Evolutionary conservation across 2,888 invertebrate species (phyloP).

Genomic region (Tanypteryx hageni): DNA sequence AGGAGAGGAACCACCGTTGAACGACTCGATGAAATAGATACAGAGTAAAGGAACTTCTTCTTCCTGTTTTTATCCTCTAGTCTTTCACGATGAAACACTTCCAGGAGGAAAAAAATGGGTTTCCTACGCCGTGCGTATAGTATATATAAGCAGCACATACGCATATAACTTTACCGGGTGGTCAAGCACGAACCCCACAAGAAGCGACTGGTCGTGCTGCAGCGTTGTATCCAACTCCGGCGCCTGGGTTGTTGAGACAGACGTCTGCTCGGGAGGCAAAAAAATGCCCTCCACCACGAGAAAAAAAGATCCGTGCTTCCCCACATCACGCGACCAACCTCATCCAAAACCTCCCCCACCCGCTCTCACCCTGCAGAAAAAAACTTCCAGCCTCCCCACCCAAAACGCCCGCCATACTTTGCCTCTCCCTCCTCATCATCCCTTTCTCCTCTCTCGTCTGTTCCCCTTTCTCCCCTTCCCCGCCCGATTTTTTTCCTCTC

Average conservation of each 20-base stretch:
- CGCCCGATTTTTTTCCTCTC: neutral
- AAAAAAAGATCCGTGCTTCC: neutral
- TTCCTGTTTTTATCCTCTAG: too few relatives aligned
- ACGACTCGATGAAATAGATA: too few relatives aligned
- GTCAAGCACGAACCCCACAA: neutral
- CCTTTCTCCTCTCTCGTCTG: neutral
- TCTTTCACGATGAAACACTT: too few relatives aligned
- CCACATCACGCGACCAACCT: neutral
- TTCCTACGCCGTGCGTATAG: neutral
- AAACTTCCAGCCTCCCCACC: neutral
- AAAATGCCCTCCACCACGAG: neutral
- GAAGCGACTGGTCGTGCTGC: neutral
- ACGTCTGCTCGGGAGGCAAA: slow-evolving; percentile 8
- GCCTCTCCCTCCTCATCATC: neutral
- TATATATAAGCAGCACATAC: neutral
- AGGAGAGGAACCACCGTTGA: too few relatives aligned
- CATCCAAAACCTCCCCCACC: neutral
- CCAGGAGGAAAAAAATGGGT: too few relatives aligned
- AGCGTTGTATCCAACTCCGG: slow-evolving; percentile 7
- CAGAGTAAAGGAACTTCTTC: too few relatives aligned
- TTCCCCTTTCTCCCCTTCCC: neutral
- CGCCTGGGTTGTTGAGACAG: slow-evolving; percentile 3
- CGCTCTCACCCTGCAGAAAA: neutral
- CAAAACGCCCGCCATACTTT: neutral
- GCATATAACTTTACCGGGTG: neutral